Conservation (phyloP, 2,113 vertebrate species). For the Pteropus alecto region DNA sequence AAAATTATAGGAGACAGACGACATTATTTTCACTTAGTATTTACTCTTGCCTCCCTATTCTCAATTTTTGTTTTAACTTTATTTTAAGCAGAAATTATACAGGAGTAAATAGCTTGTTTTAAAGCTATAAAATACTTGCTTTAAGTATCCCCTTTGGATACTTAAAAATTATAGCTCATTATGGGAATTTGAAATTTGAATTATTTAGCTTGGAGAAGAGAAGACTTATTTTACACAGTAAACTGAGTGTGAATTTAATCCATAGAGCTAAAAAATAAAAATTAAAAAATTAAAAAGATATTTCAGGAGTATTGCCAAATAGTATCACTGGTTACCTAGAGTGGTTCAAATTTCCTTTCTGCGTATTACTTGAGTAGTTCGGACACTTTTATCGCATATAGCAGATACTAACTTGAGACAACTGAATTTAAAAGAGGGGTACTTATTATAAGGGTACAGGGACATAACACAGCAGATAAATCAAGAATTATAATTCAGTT, state of each 20-base stretch:
- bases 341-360: not conserved
- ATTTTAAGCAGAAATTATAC: not conserved
- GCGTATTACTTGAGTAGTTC: not conserved
- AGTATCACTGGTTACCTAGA: not conserved
- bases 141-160: not conserved
- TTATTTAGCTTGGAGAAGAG: not conserved
- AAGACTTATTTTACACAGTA: not conserved
- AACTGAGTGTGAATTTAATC: not conserved
- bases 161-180: constrained; percentile 17
- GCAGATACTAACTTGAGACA: not conserved
- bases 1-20: not conserved
- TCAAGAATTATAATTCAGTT: not conserved
- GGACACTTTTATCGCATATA: not conserved
- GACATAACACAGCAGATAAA: not conserved
- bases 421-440: not conserved
- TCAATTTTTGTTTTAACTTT: not conserved
- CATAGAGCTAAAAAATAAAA: not conserved
- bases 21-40: not conserved
- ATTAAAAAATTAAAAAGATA: not conserved
- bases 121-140: not conserved
- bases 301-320: not conserved
- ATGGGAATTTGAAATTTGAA: not conserved
- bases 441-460: not conserved
- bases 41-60: not conserved
- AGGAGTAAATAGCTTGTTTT: not conserved